Percentiles rank a stretch among this genome's conserved stretches.
Evolutionary conservation across 2,888 invertebrate genomes (phyloP).

Genomic region (Pyrochroa serraticornis): DNA sequence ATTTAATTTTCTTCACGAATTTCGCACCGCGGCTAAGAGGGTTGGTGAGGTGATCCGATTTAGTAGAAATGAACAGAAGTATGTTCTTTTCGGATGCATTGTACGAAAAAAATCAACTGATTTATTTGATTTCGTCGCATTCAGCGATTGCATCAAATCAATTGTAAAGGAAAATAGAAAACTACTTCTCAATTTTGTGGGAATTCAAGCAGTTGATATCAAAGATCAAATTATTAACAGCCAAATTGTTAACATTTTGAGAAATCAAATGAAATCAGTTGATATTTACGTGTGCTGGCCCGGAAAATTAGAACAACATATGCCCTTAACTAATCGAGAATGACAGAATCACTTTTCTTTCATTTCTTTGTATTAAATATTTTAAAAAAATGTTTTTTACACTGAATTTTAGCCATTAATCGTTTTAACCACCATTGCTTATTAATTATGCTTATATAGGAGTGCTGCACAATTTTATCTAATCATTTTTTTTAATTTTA

Average conservation of each 20-base stretch:
- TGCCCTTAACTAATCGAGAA: conserved; percentile 60
- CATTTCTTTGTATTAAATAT: not conserved
- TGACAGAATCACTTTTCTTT: not conserved
- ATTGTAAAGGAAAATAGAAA: conserved; percentile 34
- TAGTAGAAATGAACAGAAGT: conserved; percentile 28
- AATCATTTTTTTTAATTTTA: too few species aligned
- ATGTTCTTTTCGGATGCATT: conserved; percentile 44
- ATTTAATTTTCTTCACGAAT: conserved; percentile 45
- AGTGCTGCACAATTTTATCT: too few species aligned
- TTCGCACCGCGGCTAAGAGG: conserved; percentile 33
- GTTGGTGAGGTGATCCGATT: conserved; percentile 43
- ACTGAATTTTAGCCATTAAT: too few species aligned
- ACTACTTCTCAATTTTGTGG: conserved; percentile 34
- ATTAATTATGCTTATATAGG: too few species aligned
- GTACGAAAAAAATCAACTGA: conserved; percentile 34
- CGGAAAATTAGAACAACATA: conserved; percentile 4
- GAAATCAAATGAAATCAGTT: conserved; percentile 5
- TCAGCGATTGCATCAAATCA: conserved; percentile 31
- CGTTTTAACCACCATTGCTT: too few species aligned
- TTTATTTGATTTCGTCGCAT: conserved; percentile 14
- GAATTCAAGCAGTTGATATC: conserved; percentile 19
- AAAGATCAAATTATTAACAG: not conserved
- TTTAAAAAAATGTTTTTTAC: not conserved
- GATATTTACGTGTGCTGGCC: conserved; percentile 19
- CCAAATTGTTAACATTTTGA: conserved; percentile 15